Evolutionary conservation across 2,797 vertebrate genomes (phyloP).

Genomic region (Phoxinus dragarum): DNA sequence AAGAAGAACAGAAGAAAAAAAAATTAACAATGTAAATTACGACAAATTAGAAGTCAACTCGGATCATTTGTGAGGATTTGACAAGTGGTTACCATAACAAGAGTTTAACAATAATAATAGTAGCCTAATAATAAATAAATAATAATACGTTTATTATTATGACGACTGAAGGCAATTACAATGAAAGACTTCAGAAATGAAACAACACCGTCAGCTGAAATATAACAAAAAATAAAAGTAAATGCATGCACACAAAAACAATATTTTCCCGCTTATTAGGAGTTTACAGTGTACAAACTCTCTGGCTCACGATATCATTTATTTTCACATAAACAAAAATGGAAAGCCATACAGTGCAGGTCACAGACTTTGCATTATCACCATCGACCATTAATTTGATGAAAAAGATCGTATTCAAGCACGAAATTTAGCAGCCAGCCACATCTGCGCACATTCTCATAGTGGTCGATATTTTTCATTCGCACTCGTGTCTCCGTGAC

Average conservation of each 20-base stretch:
- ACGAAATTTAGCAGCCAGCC: constrained; percentile 66
- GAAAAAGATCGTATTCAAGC: constrained; percentile 52
- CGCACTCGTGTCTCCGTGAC: constrained; percentile 72
- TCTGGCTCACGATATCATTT: background rate
- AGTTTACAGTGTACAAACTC: background rate
- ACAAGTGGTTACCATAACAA: constrained; percentile 74
- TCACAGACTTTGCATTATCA: constrained; percentile 32
- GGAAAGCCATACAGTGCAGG: constrained; percentile 15
- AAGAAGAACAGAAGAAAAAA: constrained; percentile 64
- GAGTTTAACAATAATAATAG: constrained; percentile 49
- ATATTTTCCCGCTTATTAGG: background rate
- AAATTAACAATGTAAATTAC: constrained; percentile 79
- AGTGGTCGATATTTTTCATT: constrained; percentile 82
- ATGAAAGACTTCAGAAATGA: background rate
- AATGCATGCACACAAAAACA: background rate
- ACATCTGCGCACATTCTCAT: constrained; percentile 85
- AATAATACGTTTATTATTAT: background rate
- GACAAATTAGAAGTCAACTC: constrained; percentile 81
- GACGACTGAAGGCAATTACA: background rate
- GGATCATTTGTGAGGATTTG: constrained; percentile 73
- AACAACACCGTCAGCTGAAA: background rate
- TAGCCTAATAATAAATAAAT: background rate
- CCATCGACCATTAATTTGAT: constrained; percentile 44
- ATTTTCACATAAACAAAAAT: constrained; percentile 26
- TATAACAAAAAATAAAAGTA: background rate